phyloP scores from a whole-genome alignment of 1,140 invertebrate species.

The Potamilus streckersoni region DNA sequence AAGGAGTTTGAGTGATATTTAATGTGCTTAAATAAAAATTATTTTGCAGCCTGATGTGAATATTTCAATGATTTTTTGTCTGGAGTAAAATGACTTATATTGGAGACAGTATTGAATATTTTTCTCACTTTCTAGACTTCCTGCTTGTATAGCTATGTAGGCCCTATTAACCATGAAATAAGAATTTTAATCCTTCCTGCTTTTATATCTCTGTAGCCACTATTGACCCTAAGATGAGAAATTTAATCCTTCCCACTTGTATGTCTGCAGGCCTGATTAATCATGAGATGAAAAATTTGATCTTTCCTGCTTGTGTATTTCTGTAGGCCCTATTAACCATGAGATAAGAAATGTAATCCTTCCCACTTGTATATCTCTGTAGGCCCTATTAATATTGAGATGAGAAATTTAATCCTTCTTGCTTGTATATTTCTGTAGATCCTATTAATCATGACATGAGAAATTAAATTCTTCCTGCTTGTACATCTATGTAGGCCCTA shows the following conservation, averaged over 20 bases:
- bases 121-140: too few species aligned
- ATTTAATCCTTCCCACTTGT: constrained; percentile 85
- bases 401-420: constrained; percentile 96
- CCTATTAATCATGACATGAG: too few species aligned
- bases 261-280: constrained; percentile 83
- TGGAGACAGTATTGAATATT: too few species aligned
- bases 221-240: constrained; percentile 97
- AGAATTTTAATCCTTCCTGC: constrained; percentile 82
- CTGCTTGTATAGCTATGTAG: too few species aligned
- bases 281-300: constrained; percentile 96
- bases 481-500: too few species aligned
- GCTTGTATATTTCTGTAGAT: too few species aligned
- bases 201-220: constrained; percentile 72
- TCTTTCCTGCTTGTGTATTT: constrained; percentile 77
- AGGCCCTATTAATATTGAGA: constrained; percentile 95
- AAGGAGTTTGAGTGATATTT: too few species aligned
- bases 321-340: constrained; percentile 73
- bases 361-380: constrained; percentile 4
- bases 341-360: constrained; percentile 96
- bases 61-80: too few species aligned
- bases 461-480: too few species aligned
- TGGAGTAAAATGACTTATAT: too few species aligned
- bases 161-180: constrained; percentile 79
- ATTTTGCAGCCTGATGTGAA: too few species aligned
- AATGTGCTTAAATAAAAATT: too few species aligned